Base-by-base conservation (phyloP, 2,113 vertebrate species). In the Suncus etruscus region DNA sequence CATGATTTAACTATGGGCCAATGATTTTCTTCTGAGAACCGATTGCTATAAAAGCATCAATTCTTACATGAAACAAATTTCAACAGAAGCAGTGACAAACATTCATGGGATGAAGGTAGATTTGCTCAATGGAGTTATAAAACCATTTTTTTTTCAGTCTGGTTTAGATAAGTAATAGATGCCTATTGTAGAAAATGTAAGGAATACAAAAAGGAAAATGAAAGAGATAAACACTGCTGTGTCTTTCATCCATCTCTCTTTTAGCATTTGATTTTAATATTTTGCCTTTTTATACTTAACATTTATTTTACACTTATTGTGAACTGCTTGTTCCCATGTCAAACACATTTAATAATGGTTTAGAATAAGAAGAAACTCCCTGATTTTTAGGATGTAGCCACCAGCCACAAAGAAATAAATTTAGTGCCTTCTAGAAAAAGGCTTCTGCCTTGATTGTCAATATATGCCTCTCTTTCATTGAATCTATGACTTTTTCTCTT, bases 1-100 rank as follows among this genome's bases (percentile, higher is more conserved):
- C 86, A 75, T n/a, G 10, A n/a, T 69, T 91, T n/a, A 4, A 25
- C 80, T 86, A 66, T 45, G 86, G 76, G 74, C 91, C 61, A 74
- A 8, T 24, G 80, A 77, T 29, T 90, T 74, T 86, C 66, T 51
- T 87, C 70, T 87, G 91, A 95, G 90, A 94, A 88, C 45, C 84
- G 45, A 20, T 14, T 87, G 76, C 90, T 86, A 45, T 69, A 86
- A 91, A 80, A 83, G 70, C 47, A 66, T 27, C 54, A 58, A 47
- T 70, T 73, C 24, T 96, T 90, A 86, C 4, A 16, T 24, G 88
- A 95, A 94, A 65, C 48, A 25, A 25, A 48, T 4, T 75, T 47
- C 0, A 0, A 12, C 18, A 12, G 45, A 91, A 77, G 63, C 79
- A 83, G 76, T 58, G 29, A 87, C 45, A 39, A 78, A 29, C 20